phyloP scores from a whole-genome alignment of 2,113 vertebrate genomes.

The Odocoileus virginianus region DNA sequence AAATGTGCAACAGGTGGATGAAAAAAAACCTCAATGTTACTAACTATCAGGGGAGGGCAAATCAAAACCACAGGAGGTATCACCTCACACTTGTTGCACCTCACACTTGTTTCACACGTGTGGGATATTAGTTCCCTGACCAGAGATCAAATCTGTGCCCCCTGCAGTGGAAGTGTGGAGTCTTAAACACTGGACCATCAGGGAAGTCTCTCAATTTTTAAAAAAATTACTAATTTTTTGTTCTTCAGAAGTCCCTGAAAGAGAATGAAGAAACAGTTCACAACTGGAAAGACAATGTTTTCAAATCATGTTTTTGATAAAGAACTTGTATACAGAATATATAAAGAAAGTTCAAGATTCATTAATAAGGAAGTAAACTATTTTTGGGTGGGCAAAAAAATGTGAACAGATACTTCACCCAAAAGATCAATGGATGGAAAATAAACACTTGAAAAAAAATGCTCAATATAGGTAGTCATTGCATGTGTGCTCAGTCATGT shows the following conservation, averaged over 20 bases:
- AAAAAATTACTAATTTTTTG: not conserved
- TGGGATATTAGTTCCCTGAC: not conserved
- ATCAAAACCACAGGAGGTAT: not conserved
- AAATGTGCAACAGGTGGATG: not conserved
- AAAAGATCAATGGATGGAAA: not conserved
- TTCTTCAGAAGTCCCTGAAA: not conserved
- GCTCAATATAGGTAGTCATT: not conserved
- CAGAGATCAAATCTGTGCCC: not conserved
- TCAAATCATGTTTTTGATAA: not conserved
- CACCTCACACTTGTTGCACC: not conserved
- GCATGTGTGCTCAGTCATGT: fast-evolving
- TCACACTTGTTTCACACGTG: not conserved
- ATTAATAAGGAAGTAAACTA: not conserved
- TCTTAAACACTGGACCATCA: not conserved
- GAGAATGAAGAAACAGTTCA: not conserved
- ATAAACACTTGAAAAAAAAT: not conserved
- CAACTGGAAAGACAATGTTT: not conserved
- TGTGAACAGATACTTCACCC: not conserved
- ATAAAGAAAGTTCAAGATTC: not conserved
- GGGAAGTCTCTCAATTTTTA: not conserved
- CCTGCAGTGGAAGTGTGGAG: not conserved
- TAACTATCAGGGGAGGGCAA: not conserved
- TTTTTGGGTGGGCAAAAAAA: not conserved
- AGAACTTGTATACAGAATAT: not conserved
- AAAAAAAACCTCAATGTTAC: not conserved